phyloP scores from a whole-genome alignment of 2,888 invertebrate species.

The Dicycla oo region DNA sequence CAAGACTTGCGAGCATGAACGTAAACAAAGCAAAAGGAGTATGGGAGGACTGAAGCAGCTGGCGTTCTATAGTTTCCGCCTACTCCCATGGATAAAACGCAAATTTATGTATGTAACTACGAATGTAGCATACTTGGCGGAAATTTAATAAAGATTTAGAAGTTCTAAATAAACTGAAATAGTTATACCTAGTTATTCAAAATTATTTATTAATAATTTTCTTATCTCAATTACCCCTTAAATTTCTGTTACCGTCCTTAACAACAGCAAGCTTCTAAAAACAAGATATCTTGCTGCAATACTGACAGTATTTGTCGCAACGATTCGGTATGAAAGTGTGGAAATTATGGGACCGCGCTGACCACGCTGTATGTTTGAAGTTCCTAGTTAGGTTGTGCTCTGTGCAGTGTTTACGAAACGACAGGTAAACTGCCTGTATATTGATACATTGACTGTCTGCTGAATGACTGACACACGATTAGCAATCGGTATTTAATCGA shows the following conservation, averaged over 20 bases:
- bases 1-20: not conserved
- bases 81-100: not conserved
- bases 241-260: conserved; percentile 26
- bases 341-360: conserved; percentile 44
- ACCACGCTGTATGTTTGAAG: conserved; percentile 32
- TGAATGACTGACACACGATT: conserved; percentile 55
- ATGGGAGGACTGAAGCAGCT: not conserved
- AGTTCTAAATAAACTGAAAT: not conserved
- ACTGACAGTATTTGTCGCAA: conserved; percentile 58
- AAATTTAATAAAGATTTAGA: not conserved
- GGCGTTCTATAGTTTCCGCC: not conserved
- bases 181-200: not conserved
- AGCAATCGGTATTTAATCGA: conserved; percentile 10
- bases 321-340: conserved; percentile 42
- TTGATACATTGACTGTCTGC: conserved; percentile 42
- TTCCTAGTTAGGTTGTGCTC: conserved; percentile 37
- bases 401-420: conserved; percentile 40
- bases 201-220: conserved; percentile 47
- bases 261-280: conserved; percentile 29
- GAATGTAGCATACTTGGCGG: not conserved
- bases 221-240: conserved; percentile 50
- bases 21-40: not conserved
- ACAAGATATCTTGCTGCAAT: conserved; percentile 56
- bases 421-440: conserved; percentile 33
- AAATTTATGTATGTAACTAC: not conserved